Percentiles rank a stretch among this genome's conserved stretches.
phyloP scores from a whole-genome alignment of 2,113 vertebrate genomes.

The Ciconia boyciana region DNA sequence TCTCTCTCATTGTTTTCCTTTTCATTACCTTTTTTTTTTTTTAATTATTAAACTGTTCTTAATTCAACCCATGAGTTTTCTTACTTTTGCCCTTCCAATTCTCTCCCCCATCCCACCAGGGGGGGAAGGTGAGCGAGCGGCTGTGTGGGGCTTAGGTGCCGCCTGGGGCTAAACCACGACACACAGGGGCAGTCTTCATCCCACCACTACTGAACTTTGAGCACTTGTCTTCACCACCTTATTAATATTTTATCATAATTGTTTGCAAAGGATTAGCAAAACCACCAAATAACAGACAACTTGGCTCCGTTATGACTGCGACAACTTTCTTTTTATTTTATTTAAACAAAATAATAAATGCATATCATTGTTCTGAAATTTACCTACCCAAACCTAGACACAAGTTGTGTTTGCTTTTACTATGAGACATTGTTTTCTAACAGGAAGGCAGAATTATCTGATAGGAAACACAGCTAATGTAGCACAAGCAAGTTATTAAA shows the following conservation, averaged over 20 bases:
- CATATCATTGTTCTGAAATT: background rate
- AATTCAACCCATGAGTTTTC: no score
- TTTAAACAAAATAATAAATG: background rate
- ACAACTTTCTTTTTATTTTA: background rate
- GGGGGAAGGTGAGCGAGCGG: no score
- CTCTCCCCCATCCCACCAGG: no score
- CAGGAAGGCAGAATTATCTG: constrained; percentile 24
- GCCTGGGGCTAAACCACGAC: no score
- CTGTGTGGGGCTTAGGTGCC: no score
- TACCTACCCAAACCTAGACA: background rate
- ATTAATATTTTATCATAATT: background rate
- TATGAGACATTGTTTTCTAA: constrained; percentile 1
- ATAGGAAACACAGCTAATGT: constrained; percentile 46
- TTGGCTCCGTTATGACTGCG: background rate
- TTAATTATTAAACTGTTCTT: no score
- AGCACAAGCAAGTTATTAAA: constrained; percentile 67
- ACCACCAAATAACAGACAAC: background rate
- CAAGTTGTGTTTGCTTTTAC: constrained; percentile 25
- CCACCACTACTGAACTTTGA: background rate
- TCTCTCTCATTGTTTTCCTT: no score
- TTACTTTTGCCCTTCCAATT: no score
- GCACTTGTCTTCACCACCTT: background rate
- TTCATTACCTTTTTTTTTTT: no score
- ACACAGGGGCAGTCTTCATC: background rate
- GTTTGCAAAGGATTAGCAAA: background rate